Conservation (phyloP, 1,140 invertebrate genomes). For the Manduca sexta region DNA sequence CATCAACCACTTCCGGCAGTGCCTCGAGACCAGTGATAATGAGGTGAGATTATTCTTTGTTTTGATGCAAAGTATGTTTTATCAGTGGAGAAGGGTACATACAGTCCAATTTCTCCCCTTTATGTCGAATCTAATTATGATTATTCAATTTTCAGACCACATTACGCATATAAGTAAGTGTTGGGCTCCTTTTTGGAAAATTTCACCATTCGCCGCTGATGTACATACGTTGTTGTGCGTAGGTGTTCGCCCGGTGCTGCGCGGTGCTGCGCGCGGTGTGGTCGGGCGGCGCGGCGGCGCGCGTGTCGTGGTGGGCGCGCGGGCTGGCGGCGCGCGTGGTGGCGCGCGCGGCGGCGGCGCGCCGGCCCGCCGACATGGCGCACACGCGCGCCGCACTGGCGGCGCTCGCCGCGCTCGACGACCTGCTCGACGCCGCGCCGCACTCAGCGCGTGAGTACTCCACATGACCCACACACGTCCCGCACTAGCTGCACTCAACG, state of each 20-base stretch:
- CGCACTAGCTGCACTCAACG: too few relatives aligned
- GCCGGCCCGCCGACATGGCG: constrained; percentile 21
- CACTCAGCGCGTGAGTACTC: constrained; percentile 43
- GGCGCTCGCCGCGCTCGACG: constrained; percentile 47
- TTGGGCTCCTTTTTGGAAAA: too few relatives aligned
- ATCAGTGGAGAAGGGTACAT: too few relatives aligned
- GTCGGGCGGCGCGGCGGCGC: constrained; percentile 24
- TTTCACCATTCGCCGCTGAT: too few relatives aligned
- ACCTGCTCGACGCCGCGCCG: constrained; percentile 48
- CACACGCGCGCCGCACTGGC: constrained; percentile 45
- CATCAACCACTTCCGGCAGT: constrained; percentile 93
- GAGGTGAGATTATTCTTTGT: constrained; percentile 71
- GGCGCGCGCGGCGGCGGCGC: constrained; percentile 45
- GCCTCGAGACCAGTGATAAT: constrained; percentile 84
- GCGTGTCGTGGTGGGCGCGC: constrained; percentile 60
- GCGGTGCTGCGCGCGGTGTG: constrained; percentile 49
- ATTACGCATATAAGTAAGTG: too few relatives aligned
- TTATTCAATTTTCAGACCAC: too few relatives aligned
- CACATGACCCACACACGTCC: too few relatives aligned
- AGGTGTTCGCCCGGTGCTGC: constrained; percentile 56
- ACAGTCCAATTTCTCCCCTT: too few relatives aligned
- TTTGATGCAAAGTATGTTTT: too few relatives aligned
- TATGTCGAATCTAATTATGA: too few relatives aligned
- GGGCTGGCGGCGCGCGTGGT: constrained; percentile 51
- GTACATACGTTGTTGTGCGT: too few relatives aligned